Evolutionary conservation across 1,140 invertebrate species (phyloP).

Genomic region (Capitella teleta): DNA sequence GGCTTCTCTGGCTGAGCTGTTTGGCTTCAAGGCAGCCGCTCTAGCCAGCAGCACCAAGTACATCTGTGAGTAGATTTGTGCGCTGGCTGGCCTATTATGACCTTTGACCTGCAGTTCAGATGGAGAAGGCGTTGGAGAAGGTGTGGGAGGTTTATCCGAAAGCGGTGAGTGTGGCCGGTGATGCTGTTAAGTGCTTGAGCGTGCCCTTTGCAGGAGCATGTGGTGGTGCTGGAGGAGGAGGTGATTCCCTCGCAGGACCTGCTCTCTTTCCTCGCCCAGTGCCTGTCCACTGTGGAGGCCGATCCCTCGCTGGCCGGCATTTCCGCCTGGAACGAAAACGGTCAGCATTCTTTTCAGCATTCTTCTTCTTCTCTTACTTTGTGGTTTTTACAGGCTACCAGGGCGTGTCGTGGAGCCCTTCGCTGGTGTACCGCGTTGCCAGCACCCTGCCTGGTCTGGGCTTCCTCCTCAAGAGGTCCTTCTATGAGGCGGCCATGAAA

Average conservation of each 20-base stretch:
- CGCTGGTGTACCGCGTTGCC: slow-evolving; percentile 27
- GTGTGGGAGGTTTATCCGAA: slow-evolving; percentile 25
- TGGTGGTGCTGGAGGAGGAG: slow-evolving; percentile 46
- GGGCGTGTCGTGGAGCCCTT: slow-evolving; percentile 22
- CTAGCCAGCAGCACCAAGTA: slow-evolving; percentile 23
- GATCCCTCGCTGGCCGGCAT: slow-evolving; percentile 40
- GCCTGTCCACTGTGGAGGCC: slow-evolving; percentile 29
- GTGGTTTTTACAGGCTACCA: slow-evolving; percentile 29
- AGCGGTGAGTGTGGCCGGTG: slow-evolving; percentile 21
- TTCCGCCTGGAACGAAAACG: slow-evolving; percentile 46
- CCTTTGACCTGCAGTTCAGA: slow-evolving; percentile 23
- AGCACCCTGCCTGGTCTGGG: slow-evolving; percentile 35
- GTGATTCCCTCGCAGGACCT: slow-evolving; percentile 45
- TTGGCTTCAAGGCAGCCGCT: slow-evolving; percentile 28
- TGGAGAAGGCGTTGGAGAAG: slow-evolving; percentile 31
- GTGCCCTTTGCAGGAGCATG: slow-evolving; percentile 29
- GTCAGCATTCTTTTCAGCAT: slow-evolving; percentile 20
- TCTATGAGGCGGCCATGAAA: slow-evolving; percentile 18
- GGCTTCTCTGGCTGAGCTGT: slow-evolving; percentile 29
- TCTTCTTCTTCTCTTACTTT: background rate
- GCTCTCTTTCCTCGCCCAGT: slow-evolving; percentile 43
- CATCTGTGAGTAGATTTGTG: slow-evolving; percentile 14
- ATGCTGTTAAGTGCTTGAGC: background rate
- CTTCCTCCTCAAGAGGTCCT: slow-evolving; percentile 25
- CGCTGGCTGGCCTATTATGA: background rate